Evolutionary conservation across 2,888 invertebrate species (phyloP), one percentile per base, ranked within the genome.

Genomic region (Aromia moschata): DNA sequence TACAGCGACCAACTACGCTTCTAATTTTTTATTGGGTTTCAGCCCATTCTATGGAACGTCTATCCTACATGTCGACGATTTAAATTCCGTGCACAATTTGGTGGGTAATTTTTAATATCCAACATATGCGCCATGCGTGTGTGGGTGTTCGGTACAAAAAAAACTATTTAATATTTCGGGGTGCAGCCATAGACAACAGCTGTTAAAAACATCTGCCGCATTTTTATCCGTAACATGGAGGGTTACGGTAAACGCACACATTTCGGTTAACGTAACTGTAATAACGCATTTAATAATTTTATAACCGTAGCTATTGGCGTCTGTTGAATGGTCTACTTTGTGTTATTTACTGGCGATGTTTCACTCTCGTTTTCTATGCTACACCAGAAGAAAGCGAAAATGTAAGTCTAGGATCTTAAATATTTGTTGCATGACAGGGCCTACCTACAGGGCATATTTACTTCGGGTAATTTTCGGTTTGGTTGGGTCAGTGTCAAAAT

Each of bases 191-290:
- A 52, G 25, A 16, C 31, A 30, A 33, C 60, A 60, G 56, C 37
- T 60, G 60, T 38, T 45, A 25, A 40, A 45, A 46, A 60, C 56
- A 60, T 60, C 56, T 60, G 56, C 37, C 46, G 18, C 10, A 51
- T 52, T 47, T 60, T 46, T 17, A 41, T n/a, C n/a, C 25, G 41
- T 43, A 18, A 36, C 25, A 38, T 53, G 46, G 51, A 51, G 30
- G 30, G 33, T 41, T 37, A 16, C 38, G 53, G 47, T 44, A 47
- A 53, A 47, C 2, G 31, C 17, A 40, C 17, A 40, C 11, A 31
- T 18, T 33, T 33, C 46, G 30, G 47, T 53, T 36, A 20, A 11
- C 2, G 12, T 14, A 43, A 12, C 40, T 5, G 17, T 17, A 1
- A 7, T 25, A 15, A 18, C 41, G n/a, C n/a, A n/a, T n/a, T n/a